Evolutionary conservation across 2,888 invertebrate species (phyloP), one percentile per base, ranked within the genome.

Genomic region (Nowickia ferox): DNA sequence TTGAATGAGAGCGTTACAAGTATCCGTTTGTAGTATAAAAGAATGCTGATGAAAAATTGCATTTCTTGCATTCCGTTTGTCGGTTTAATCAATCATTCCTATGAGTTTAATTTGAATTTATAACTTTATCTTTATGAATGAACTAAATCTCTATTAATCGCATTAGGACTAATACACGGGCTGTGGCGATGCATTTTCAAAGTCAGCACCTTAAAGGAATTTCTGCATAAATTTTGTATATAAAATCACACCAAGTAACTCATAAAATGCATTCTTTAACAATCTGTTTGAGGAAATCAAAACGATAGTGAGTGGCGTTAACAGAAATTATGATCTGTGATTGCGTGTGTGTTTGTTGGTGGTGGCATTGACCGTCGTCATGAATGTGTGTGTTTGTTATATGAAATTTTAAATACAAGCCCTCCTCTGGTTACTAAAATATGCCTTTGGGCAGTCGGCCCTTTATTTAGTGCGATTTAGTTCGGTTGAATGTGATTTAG

Each of bases 121-220:
- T 61, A 53, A 69, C 66, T 61, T 79, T 79, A 83, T 86, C 85
- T 75, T 82, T 78, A 75, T 86, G 83, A 76, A 79, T 79, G 75
- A 71, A 86, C 75, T 76, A 71, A 83, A 86, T 86, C 86, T 86
- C 11, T 68, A 68, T 53, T 83, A 86, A 83, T 83, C 86, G 86
- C 79, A 83, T 86, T 86, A 86, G 79, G 63, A 48, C 65, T 72
- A 66, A 71, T 76, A 75, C 30, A 30, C 79, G 65, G 63, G 76
- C 78, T 79, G 11, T 61, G 40, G 17, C 30, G 19, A n/a, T 19
- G 17, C 46, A 30, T 59, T 78, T 46, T 15, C 17, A 8, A 66
- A 57, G 17, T 13, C 79, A 79, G 79, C 38, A 19, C 17, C 19
- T 65, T 72, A 38, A 79, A 48, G 17, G 71, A 53, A 63, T 57